Evolutionary conservation across 2,888 invertebrate species (phyloP).

Genomic region (Tipula unca): DNA sequence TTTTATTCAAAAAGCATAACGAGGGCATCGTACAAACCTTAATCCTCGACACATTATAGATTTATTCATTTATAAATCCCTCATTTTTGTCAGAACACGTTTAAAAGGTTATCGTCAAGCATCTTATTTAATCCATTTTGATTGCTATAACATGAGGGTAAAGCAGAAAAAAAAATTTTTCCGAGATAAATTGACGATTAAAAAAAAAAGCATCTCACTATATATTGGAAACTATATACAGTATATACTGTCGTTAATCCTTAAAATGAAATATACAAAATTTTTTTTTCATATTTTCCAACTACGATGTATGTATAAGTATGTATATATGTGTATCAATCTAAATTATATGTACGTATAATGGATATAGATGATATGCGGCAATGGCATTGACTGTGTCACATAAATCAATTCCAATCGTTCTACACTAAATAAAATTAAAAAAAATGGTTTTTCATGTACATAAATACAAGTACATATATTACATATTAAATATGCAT

Average conservation of each 20-base stretch:
- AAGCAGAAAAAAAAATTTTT: background rate
- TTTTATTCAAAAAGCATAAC: no score
- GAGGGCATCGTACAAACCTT: no score
- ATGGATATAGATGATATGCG: background rate
- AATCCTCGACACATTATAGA: no score
- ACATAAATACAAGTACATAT: background rate
- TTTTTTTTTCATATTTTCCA: background rate
- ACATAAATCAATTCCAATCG: background rate
- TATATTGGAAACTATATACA: background rate
- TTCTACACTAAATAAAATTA: background rate
- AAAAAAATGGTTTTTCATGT: background rate
- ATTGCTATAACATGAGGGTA: background rate
- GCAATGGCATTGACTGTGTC: background rate
- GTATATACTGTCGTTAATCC: background rate
- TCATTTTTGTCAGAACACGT: no score
- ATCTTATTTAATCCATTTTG: background rate
- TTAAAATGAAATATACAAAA: background rate
- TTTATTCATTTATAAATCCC: no score
- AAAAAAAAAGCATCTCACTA: background rate
- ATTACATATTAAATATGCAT: background rate
- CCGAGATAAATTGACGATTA: background rate
- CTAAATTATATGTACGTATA: background rate
- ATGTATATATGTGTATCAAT: no score
- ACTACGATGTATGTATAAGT: no score
- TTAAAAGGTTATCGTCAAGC: background rate